Evolutionary conservation across 2,888 invertebrate genomes (phyloP), one percentile per base, ranked within the genome.

Genomic region (Athalia cordata): DNA sequence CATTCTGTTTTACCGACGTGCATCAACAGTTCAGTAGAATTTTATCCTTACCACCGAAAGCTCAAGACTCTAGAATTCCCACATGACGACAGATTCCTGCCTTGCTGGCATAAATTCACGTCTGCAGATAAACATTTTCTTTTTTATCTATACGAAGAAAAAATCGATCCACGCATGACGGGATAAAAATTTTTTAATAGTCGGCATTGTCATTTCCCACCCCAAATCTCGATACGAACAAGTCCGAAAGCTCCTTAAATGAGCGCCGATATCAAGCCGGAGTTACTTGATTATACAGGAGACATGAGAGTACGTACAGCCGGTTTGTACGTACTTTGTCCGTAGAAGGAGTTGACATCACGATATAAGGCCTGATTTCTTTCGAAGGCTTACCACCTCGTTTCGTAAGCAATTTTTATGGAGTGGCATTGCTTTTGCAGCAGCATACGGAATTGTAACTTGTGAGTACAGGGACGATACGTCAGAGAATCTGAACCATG

Each of bases 381-480:
- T 80, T 80, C 81, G 81, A 83, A 84, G 82, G 81, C 80, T 81
- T 80, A 80, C 81, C 80, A 79, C 82, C 81, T 81, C 81, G 81
- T 85, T 84, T 81, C 78, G 81, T 81, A 79, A 81, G 80, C 79
- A 81, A 81, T 84, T 86, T 84, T 86, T 84, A 83, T 85, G 64
- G 43, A 74, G 80, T 81, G 81, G 81, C 83, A 82, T 85, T 84
- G 83, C 83, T 64, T 80, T 83, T 82, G 78, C 68, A 79, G 67
- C 78, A 80, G 78, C 79, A 78, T 83, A 80, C 79, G 77, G 81
- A 29, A 29, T 29, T 29, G 29, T 29, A 29, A 29, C 29, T 29
- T 29, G 29, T 29, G 29, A 29, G 29, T 52, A 55, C 64, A 62
- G 74, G 74, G 68, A 78, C 67, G 47, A 77, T 78, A 68, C 76